These are phyloP conservation scores for Paratrypauchen microcephalus DNA, from an alignment of 2,797 vertebrate species.

Conservation along the genomic window DNA sequence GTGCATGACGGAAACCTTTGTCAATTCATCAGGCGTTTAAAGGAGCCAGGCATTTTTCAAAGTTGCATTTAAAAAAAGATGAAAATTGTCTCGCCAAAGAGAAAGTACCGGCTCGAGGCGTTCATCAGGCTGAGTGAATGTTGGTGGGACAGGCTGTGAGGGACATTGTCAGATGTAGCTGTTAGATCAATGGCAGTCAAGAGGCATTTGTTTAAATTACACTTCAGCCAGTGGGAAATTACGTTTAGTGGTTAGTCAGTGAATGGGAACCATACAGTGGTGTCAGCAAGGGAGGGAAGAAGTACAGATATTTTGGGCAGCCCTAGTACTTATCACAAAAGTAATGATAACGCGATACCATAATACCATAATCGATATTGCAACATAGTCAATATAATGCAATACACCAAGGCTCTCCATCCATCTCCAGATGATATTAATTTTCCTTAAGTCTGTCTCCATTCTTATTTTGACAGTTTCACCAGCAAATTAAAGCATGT, in stretches of 20 bases:
- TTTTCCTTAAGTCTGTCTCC: too few relatives aligned
- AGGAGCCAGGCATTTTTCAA: conserved; percentile 40
- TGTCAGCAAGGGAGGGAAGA: conserved; percentile 3
- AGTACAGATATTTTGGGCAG: background rate
- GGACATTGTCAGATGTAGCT: conserved; percentile 31
- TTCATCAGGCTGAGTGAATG: conserved; percentile 30
- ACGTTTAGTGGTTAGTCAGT: conserved; percentile 8
- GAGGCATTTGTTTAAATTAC: conserved; percentile 54
- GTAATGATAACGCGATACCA: too few relatives aligned
- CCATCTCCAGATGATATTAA: too few relatives aligned
- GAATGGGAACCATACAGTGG: conserved; percentile 8
- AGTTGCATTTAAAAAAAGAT: conserved; percentile 28
- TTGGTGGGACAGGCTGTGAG: conserved; percentile 29
- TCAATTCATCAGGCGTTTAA: conserved; percentile 56
- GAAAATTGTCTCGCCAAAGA: conserved; percentile 43
- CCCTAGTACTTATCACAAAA: too few relatives aligned
- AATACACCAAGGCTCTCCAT: too few relatives aligned
- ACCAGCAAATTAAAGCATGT: too few relatives aligned
- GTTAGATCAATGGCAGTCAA: conserved; percentile 47
- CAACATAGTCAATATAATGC: too few relatives aligned
- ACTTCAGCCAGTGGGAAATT: conserved; percentile 39
- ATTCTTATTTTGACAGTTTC: too few relatives aligned
- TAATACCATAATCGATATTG: too few relatives aligned
- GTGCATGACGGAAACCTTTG: conserved; percentile 49
- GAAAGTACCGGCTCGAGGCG: conserved; percentile 35